Base-by-base conservation (phyloP, 2,797 vertebrate species). In the Peromyscus attwateri region DNA sequence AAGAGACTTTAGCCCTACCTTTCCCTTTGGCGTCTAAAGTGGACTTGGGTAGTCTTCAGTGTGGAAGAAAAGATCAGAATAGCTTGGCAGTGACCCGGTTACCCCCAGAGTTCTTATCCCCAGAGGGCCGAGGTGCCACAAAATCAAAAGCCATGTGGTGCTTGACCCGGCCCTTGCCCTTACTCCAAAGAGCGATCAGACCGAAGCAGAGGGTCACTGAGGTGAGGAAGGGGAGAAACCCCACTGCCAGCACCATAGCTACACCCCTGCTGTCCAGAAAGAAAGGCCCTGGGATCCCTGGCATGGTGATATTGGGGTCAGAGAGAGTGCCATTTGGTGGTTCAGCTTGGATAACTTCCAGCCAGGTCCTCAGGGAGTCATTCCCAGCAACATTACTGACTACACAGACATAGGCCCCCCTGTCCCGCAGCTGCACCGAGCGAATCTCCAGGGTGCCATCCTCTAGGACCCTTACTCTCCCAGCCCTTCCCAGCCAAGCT, bases 141-240 rank as follows among this genome's bases (percentile, higher is more conserved):
- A 99, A 99, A 97, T 99, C 99, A 52, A 99, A 99, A 46, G 99
- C 99, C 0, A 98, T 98, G 94, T 99, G 99, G 64, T 98, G 98
- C 92, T 99, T 99, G 97, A 99, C 99, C 88, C 99, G 99, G 34
- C 99, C 99, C 95, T 99, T 99, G 98, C 99, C 99, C 95, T 99
- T 99, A 97, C 99, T 99, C 99, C 99, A 99, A 96, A 99, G 99
- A 96, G 99, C 99, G 97, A 99, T 99, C 97, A 99, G 99, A 82
- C 99, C 98, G 62, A 99, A 99, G 90, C 99, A 99, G 75, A 99
- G 98, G 70, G 98, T 98, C 66, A 99, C 99, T 0, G 99, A 99
- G 97, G 99, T 99, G 85, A 99, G 98, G 96, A 99, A 99, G 5
- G 99, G 99, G 92, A 99, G 98, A 95, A 99, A 99, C 43, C 99